Conservation (phyloP, 2,888 invertebrate species). For the Neocrepidodera transversa region DNA sequence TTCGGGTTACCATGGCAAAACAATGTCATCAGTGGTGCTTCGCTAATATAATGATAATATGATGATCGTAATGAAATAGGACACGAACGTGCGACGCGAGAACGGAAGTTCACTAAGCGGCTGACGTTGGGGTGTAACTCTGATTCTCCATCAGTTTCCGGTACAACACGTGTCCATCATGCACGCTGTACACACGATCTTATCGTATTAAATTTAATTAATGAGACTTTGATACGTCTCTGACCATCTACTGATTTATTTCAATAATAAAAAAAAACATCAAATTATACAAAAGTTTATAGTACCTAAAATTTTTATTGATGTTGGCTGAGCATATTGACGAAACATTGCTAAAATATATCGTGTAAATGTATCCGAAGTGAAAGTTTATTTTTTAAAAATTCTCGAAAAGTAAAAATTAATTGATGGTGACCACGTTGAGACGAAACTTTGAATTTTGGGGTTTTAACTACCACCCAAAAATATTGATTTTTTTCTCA, state of each 20-base stretch:
- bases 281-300: too few relatives aligned
- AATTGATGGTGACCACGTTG: too few relatives aligned
- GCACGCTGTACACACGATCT: constrained; percentile 47
- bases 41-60: constrained; percentile 43
- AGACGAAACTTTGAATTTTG: too few relatives aligned
- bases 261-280: too few relatives aligned
- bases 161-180: constrained; percentile 52
- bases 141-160: constrained; percentile 51
- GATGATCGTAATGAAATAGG: constrained; percentile 46
- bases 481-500: too few relatives aligned
- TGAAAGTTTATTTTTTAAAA: too few relatives aligned
- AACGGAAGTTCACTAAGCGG: constrained; percentile 54
- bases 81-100: constrained; percentile 45
- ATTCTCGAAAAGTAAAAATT: too few relatives aligned
- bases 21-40: constrained; percentile 40
- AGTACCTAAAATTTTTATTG: too few relatives aligned
- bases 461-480: too few relatives aligned
- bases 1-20: constrained; percentile 36
- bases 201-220: constrained; percentile 29
- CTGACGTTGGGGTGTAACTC: constrained; percentile 50
- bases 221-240: constrained; percentile 14
- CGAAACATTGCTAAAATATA: too few relatives aligned
- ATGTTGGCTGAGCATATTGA: too few relatives aligned
- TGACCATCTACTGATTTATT: not conserved
- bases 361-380: too few relatives aligned